These are phyloP conservation scores for Oostethus manadensis DNA, from an alignment of 2,113 vertebrate genomes.

Conservation along the genomic window DNA sequence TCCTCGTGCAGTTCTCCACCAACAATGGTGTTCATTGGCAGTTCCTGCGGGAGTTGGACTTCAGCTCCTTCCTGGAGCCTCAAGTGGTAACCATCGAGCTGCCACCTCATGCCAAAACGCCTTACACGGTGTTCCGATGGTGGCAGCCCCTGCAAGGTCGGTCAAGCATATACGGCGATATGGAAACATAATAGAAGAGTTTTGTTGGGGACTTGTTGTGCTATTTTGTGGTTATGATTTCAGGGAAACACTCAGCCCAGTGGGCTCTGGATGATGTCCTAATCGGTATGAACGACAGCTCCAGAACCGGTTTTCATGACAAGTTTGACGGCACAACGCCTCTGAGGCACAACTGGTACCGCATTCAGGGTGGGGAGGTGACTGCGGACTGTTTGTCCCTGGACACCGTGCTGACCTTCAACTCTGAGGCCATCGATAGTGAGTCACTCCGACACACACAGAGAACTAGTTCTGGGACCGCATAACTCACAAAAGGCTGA, in stretches of 20 bases:
- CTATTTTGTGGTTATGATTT: not conserved
- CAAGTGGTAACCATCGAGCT: constrained; percentile 93
- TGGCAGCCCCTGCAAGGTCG: constrained; percentile 95
- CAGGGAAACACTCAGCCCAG: constrained; percentile 91
- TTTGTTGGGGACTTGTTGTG: constrained; percentile 1
- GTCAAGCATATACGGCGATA: not conserved
- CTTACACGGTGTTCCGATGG: constrained; percentile 91
- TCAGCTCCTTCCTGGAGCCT: constrained; percentile 88
- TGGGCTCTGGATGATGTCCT: constrained; percentile 95
- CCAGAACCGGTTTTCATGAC: constrained; percentile 90
- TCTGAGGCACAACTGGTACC: constrained; percentile 91
- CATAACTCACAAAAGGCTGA: constrained; percentile 39
- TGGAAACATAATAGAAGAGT: not conserved
- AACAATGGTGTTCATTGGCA: constrained; percentile 93
- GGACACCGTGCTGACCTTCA: constrained; percentile 89
- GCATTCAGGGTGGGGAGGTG: constrained; percentile 91
- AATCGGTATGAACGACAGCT: constrained; percentile 98
- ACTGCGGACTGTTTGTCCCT: constrained; percentile 90
- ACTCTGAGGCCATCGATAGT: constrained; percentile 81
- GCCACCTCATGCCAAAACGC: constrained; percentile 83
- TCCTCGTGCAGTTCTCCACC: constrained; percentile 91
- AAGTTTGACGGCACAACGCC: constrained; percentile 89
- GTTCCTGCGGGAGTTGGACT: constrained; percentile 89
- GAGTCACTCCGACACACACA: constrained; percentile 41
- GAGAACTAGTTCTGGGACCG: constrained; percentile 12